These are phyloP conservation scores for Hylia prasina DNA, from an alignment of 2,113 vertebrate genomes.

Conservation along the genomic window DNA sequence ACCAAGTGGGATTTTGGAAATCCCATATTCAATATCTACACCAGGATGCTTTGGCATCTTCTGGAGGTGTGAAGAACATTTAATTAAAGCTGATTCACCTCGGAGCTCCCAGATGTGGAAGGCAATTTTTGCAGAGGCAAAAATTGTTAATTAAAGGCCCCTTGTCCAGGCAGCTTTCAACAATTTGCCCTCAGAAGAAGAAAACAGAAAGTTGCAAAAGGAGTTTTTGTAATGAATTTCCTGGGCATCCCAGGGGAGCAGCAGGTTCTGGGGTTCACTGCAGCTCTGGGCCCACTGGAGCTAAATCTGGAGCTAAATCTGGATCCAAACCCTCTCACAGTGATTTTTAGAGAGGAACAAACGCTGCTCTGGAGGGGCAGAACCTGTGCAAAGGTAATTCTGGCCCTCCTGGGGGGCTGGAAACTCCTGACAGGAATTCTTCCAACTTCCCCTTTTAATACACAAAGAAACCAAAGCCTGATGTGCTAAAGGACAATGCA, in stretches of 20 bases:
- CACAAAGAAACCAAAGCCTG: not conserved
- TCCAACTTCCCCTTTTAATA: not conserved
- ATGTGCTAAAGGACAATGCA: not conserved
- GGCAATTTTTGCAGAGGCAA: not conserved
- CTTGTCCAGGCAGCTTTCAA: not conserved
- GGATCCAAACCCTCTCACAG: not conserved
- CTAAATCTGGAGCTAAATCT: not conserved
- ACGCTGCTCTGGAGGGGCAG: not conserved
- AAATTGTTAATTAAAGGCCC: constrained; percentile 5
- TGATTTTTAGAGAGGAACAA: not conserved
- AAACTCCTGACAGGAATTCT: not conserved
- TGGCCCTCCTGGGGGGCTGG: not conserved
- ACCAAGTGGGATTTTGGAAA: not conserved
- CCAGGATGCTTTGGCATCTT: not conserved
- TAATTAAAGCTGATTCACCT: constrained; percentile 21
- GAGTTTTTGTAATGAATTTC: not conserved
- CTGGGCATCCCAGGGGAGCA: not conserved
- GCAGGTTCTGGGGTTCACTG: not conserved
- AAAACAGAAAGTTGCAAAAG: not conserved
- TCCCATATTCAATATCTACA: not conserved
- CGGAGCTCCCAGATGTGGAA: not conserved
- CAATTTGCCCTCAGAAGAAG: not conserved
- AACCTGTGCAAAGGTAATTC: not conserved
- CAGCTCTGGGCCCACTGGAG: not conserved
- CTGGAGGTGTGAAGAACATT: not conserved